Evolutionary conservation across 2,888 invertebrate species (phyloP).

Genomic region (Perdita meconis): DNA sequence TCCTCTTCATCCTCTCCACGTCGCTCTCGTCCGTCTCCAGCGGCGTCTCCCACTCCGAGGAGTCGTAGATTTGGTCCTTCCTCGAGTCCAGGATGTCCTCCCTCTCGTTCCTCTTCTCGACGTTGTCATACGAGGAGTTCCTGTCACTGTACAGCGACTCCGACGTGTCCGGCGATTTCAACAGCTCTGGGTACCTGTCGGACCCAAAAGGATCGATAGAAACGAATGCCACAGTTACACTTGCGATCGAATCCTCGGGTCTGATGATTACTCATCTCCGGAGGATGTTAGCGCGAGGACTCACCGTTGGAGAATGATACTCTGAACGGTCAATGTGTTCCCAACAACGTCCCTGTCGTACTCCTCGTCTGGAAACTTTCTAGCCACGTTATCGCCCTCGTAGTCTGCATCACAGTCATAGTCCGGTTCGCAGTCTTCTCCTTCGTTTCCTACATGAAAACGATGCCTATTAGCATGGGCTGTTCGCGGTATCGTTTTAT

Average conservation of each 20-base stretch:
- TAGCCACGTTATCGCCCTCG: constrained; percentile 83
- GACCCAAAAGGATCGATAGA: background rate
- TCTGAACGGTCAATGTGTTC: constrained; percentile 90
- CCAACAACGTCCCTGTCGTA: constrained; percentile 84
- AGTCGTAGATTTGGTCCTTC: constrained; percentile 77
- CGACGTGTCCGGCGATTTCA: constrained; percentile 85
- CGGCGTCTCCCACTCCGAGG: constrained; percentile 82
- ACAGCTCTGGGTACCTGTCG: constrained; percentile 89
- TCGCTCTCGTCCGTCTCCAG: constrained; percentile 85
- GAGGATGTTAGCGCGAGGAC: constrained; percentile 30
- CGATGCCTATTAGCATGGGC: background rate
- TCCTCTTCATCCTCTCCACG: constrained; percentile 82
- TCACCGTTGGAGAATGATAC: constrained; percentile 91
- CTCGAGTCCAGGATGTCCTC: constrained; percentile 78
- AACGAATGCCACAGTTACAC: background rate
- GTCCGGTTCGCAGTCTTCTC: constrained; percentile 85
- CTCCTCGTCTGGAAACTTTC: constrained; percentile 84
- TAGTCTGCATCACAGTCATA: constrained; percentile 86
- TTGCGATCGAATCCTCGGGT: too few species aligned
- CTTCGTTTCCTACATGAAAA: constrained; percentile 84
- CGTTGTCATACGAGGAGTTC: constrained; percentile 92
- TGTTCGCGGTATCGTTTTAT: background rate
- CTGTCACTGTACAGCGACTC: constrained; percentile 81
- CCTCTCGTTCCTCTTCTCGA: constrained; percentile 85
- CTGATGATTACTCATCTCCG: background rate